Percentiles rank a stretch among this genome's conserved stretches.
These are phyloP conservation scores for Sitta europaea DNA, from an alignment of 2,113 vertebrate genomes.

Conservation along the genomic window DNA sequence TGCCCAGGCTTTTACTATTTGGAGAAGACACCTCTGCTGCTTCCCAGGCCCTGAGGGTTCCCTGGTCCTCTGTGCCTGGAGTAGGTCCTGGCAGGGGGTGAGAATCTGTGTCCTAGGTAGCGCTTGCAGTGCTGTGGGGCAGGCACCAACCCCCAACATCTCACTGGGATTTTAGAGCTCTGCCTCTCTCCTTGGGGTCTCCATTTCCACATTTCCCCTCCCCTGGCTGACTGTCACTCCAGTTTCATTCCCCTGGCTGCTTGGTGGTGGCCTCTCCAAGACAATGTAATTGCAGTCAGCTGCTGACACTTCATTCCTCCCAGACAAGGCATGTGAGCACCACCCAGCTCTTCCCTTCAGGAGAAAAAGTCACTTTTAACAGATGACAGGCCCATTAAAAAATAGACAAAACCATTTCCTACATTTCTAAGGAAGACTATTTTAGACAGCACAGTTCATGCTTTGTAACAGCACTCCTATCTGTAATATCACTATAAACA, in stretches of 20 bases:
- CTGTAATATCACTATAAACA: not conserved
- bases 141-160: not conserved
- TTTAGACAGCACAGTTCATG: not conserved
- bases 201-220: not conserved
- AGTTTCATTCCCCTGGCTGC: rapidly evolving
- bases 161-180: not conserved
- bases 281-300: not conserved
- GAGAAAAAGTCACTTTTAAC: not conserved
- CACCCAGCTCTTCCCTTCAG: not conserved
- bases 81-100: rapidly evolving
- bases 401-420: not conserved
- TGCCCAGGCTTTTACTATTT: not conserved
- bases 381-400: not conserved
- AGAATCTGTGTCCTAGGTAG: rapidly evolving
- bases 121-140: not conserved
- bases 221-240: not conserved
- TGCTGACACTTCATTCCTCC: not conserved
- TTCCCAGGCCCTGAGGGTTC: not conserved
- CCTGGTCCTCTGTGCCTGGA: not conserved
- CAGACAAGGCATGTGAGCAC: not conserved
- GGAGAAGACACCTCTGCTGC: not conserved
- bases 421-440: not conserved
- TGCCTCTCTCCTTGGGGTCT: not conserved
- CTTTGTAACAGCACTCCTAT: not conserved
- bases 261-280: not conserved